phyloP scores from a whole-genome alignment of 2,113 vertebrate genomes.

The Ginglymostoma cirratum region DNA sequence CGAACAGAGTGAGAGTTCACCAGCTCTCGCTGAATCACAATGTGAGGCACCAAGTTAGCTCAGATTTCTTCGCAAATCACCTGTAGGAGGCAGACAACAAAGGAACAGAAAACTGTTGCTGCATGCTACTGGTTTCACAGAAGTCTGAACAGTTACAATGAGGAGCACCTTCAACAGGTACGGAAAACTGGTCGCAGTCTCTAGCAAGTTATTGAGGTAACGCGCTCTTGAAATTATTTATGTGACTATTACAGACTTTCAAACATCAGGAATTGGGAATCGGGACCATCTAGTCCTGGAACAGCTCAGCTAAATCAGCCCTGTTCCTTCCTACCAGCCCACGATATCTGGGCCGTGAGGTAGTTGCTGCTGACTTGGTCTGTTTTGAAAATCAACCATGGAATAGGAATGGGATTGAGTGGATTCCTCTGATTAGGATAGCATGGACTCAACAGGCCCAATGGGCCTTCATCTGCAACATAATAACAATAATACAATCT shows the following conservation, averaged over 20 bases:
- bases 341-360: neutral
- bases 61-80: neutral
- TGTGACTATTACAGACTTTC: neutral
- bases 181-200: neutral
- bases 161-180: neutral
- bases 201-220: neutral
- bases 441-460: no score
- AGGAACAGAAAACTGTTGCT: neutral
- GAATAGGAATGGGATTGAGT: no score
- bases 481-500: no score
- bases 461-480: no score
- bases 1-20: neutral
- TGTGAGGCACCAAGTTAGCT: neutral
- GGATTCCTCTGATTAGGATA: no score
- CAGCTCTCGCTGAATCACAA: neutral
- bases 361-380: neutral
- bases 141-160: neutral
- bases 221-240: neutral
- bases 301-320: neutral
- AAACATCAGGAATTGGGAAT: neutral
- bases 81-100: neutral
- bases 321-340: neutral
- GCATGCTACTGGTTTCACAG: neutral
- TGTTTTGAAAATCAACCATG: neutral
- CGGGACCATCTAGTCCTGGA: neutral